phyloP scores from a whole-genome alignment of 1,140 invertebrate species.

The Pararge aegeria region DNA sequence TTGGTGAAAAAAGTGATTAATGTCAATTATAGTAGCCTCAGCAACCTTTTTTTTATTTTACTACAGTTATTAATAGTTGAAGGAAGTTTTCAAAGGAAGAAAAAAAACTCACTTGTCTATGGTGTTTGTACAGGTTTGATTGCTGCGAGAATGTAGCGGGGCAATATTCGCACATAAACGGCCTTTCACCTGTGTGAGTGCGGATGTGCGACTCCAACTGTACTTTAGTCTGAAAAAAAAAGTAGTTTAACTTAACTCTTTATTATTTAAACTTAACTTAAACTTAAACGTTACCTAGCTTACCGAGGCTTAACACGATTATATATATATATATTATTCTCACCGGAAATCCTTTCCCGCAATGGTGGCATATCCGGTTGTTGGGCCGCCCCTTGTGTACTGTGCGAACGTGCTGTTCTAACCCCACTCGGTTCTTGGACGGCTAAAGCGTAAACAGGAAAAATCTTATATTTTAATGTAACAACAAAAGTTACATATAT shows the following conservation, averaged over 20 bases:
- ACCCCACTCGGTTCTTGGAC: constrained; percentile 57
- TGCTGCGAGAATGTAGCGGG: constrained; percentile 38
- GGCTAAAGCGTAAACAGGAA: constrained; percentile 42
- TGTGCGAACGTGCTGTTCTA: constrained; percentile 66
- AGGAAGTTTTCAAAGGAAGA: constrained; percentile 8
- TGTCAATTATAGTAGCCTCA: no score
- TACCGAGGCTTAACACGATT: no score
- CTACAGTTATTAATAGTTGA: no score
- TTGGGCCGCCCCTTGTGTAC: constrained; percentile 63
- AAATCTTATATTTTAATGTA: no score
- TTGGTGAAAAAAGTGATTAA: no score
- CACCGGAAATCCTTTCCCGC: constrained; percentile 68
- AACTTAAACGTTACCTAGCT: no score
- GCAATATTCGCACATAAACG: constrained; percentile 38
- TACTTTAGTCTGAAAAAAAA: constrained; percentile 49
- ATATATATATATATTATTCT: constrained; percentile 21
- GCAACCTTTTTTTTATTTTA: no score
- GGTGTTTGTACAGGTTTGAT: constrained; percentile 64
- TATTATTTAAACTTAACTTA: no score
- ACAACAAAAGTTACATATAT: no score
- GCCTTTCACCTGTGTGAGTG: constrained; percentile 44
- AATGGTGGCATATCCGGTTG: constrained; percentile 67
- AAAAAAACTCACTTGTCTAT: constrained; percentile 29
- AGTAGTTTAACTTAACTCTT: not conserved
- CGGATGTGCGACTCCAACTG: constrained; percentile 47